A percentile compares a stretch with the other conserved stretches of the same genome.
Conservation (phyloP, 1,140 invertebrate species). For the Sesamia nonagrioides region DNA sequence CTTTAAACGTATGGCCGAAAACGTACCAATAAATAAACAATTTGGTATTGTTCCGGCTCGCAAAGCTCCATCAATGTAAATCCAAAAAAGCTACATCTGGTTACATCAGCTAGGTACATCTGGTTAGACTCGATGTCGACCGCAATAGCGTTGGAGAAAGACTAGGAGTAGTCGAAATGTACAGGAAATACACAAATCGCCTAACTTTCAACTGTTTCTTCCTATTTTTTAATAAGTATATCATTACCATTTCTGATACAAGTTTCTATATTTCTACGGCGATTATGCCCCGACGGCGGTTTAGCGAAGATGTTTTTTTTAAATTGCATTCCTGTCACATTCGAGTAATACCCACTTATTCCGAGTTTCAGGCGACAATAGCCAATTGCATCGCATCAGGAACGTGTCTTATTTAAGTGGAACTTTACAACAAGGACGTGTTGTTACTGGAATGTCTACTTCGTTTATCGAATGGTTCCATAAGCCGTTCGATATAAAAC, state of each 20-base stretch:
- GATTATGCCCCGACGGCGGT: too few species aligned
- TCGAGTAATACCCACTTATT: constrained; percentile 27
- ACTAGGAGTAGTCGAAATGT: too few species aligned
- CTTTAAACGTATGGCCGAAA: background rate
- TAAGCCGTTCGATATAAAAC: constrained; percentile 77
- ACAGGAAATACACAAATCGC: too few species aligned
- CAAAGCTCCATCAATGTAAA: constrained; percentile 24
- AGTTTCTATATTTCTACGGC: too few species aligned
- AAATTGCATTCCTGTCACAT: background rate
- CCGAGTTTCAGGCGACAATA: background rate
- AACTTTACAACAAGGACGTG: constrained; percentile 34
- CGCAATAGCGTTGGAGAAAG: too few species aligned
- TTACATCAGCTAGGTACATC: too few species aligned
- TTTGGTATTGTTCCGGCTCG: constrained; percentile 7
- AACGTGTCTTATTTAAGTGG: constrained; percentile 30
- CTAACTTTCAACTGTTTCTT: too few species aligned
- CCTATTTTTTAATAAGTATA: too few species aligned
- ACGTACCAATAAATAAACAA: constrained; percentile 31
- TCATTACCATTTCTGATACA: too few species aligned
- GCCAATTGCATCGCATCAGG: constrained; percentile 34
- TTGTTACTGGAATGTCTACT: constrained; percentile 41
- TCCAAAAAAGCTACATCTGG: constrained; percentile 26
- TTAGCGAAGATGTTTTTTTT: background rate
- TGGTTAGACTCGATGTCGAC: too few species aligned
- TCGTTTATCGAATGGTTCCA: constrained; percentile 53